phyloP scores from a whole-genome alignment of 2,888 invertebrate species.

The Meloe dianella region DNA sequence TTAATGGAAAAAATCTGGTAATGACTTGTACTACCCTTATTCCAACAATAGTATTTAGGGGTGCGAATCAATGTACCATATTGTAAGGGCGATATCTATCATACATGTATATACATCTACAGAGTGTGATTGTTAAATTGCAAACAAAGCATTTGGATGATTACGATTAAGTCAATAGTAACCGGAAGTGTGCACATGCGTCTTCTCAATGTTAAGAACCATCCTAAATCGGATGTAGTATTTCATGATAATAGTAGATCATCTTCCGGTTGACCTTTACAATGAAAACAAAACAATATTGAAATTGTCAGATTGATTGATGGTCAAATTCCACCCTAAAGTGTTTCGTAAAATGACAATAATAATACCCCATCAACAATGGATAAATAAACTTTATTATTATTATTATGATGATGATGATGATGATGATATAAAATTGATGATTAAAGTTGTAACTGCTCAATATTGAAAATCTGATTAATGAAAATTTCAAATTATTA shows the following conservation, averaged over 20 bases:
- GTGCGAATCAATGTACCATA: conserved; percentile 51
- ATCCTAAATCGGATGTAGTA: conserved; percentile 38
- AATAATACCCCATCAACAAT: not conserved
- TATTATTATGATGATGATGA: conserved; percentile 4
- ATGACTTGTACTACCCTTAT: conserved; percentile 13
- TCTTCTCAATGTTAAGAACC: conserved; percentile 24
- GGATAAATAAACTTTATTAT: not conserved
- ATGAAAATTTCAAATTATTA: conserved; percentile 53
- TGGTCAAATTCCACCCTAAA: not conserved
- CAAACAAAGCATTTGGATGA: conserved; percentile 44
- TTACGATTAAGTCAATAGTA: conserved; percentile 54
- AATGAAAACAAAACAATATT: conserved; percentile 27
- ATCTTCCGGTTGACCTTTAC: conserved; percentile 36
- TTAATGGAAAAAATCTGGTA: conserved; percentile 12
- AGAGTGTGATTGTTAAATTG: conserved; percentile 30
- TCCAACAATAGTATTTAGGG: conserved; percentile 29
- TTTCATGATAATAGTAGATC: conserved; percentile 33
- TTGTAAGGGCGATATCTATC: conserved; percentile 14
- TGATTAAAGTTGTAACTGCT: too few relatives aligned
- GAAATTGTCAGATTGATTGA: conserved; percentile 26
- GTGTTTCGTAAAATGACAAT: conserved; percentile 20
- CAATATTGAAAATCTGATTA: conserved; percentile 51
- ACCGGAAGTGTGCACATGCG: conserved; percentile 52
- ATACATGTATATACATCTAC: conserved; percentile 9
- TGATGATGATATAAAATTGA: too few relatives aligned